These are phyloP conservation scores for Syncerus caffer DNA, from an alignment of 2,797 vertebrate species.

Conservation along the genomic window DNA sequence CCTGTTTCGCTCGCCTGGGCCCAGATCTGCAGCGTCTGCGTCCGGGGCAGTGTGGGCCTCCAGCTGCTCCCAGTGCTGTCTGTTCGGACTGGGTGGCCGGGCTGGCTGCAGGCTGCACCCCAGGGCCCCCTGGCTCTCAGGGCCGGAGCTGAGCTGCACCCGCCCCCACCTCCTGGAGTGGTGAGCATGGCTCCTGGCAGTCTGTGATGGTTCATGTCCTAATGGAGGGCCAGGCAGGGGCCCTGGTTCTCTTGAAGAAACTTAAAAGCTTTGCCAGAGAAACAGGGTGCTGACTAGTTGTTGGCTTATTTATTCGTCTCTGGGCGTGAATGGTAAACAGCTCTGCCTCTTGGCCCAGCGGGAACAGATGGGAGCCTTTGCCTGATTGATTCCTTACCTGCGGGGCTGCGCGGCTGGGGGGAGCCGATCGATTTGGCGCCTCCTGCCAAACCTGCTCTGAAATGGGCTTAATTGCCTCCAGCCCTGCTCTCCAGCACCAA, in stretches of 20 bases:
- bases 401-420: constrained; percentile 48
- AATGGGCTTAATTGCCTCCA: constrained; percentile 70
- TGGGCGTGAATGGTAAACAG: constrained; percentile 76
- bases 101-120: not conserved
- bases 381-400: constrained; percentile 74
- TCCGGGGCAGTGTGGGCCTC: not conserved
- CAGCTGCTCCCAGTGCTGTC: not conserved
- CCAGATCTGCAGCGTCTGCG: accelerated
- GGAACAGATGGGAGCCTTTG: constrained; percentile 63
- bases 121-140: not conserved
- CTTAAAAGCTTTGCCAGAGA: constrained; percentile 57
- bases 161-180: not conserved
- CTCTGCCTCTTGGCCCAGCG: constrained; percentile 75
- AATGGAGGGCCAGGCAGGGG: constrained; percentile 10
- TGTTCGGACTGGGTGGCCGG: not conserved
- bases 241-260: not conserved
- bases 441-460: constrained; percentile 63
- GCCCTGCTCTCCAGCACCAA: not conserved
- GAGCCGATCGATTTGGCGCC: constrained; percentile 55
- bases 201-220: not conserved
- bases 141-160: not conserved
- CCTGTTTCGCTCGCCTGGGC: accelerated
- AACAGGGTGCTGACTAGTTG: constrained; percentile 65
- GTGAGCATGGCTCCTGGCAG: accelerated
- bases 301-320: constrained; percentile 69